Conservation (phyloP, 2,797 vertebrate species). For the Catamblyrhynchus diadema region DNA sequence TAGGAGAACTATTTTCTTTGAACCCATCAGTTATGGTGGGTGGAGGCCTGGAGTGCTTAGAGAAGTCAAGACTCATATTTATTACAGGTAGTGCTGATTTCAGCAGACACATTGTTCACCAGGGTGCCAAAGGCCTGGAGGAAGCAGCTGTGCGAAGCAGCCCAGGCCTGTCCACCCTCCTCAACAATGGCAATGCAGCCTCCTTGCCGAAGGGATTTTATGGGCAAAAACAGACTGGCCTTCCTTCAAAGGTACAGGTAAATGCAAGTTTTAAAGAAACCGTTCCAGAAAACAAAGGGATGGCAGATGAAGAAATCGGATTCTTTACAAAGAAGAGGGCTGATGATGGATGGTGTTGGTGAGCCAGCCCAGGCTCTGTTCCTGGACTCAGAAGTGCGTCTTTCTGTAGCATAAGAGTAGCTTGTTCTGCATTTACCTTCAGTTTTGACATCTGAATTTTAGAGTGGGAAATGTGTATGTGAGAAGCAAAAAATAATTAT, state of each 20-base stretch:
- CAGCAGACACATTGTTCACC: background rate
- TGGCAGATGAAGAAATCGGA: background rate
- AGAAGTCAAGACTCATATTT: constrained; percentile 28
- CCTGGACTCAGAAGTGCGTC: background rate
- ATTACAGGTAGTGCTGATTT: constrained; percentile 45
- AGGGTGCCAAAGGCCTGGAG: constrained; percentile 30
- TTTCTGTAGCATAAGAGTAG: background rate
- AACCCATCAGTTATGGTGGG: constrained; percentile 16
- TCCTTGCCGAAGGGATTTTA: background rate
- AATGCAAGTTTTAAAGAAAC: background rate
- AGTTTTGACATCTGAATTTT: background rate
- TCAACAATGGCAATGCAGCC: background rate
- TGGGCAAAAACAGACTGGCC: background rate
- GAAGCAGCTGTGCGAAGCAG: constrained; percentile 30
- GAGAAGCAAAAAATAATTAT: background rate
- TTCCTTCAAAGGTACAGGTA: background rate
- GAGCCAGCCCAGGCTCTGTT: background rate
- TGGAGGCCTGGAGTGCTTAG: background rate
- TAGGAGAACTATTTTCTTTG: constrained; percentile 9
- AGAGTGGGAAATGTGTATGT: background rate
- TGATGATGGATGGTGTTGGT: background rate
- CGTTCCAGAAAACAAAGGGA: background rate
- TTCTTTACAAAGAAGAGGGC: background rate
- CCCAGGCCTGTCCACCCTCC: background rate
- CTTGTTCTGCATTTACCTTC: background rate